Evolutionary conservation across 2,888 invertebrate genomes (phyloP), one percentile per base, ranked within the genome.

Genomic region (Megaustenia siamemsis): DNA sequence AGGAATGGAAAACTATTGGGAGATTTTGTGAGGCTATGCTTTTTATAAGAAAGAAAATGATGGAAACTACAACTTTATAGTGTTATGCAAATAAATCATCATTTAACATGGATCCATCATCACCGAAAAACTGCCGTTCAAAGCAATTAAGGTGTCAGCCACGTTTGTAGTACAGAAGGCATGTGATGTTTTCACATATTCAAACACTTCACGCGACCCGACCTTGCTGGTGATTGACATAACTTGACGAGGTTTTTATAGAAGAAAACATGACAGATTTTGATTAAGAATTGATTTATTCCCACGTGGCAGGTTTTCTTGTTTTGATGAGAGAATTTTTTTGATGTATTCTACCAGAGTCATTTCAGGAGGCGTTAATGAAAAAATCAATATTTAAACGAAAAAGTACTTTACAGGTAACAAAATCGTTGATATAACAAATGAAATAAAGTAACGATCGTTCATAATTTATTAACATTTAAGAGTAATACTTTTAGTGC

Each of bases 261-360:
- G 77, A 56, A 56, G 40, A n/a, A 35, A 24, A 77, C 49, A 56
- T 69, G 69, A 69, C 69, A 69, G 40, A 40, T 69, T 60, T 18
- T 69, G 40, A 69, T 69, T 40, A 69, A 4, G 21, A 28, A 40
- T 69, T 24, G 69, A 69, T 69, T 69, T 21, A 38, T 38, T 38
- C 68, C n/a, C 15, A n/a, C 12, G 38, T 68, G 68, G 35, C 38
- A 38, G 15, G 12, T 63, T 63, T 28, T 63, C 38, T 18, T 38
- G 12, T 63, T 63, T 28, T 63, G 63, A 28, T 63, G 6, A 63
- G 28, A 12, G 10, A 28, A n/a, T 63, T 12, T 63, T n/a, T 28
- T 28, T 28, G n/a, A 63, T 24, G 28, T 28, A 4, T 63, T 63
- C 63, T 24, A 8, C 12, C 12, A 28, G 28, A 28, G 63, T n/a